Percentiles rank a stretch among this genome's conserved stretches.
Conservation (phyloP, 1,140 invertebrate species). For the Achatina immaculata region DNA sequence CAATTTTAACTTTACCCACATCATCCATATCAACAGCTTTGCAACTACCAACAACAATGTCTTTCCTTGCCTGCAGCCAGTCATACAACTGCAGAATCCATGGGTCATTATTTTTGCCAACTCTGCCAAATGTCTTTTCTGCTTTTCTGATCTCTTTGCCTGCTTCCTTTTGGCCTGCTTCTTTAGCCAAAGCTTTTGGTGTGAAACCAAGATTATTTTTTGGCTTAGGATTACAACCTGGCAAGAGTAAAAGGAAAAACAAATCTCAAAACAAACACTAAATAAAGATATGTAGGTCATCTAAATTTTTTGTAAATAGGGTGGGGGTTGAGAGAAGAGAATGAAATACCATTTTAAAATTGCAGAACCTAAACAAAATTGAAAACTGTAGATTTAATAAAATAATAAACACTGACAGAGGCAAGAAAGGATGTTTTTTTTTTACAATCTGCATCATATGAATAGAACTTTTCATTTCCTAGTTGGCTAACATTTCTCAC, state of each 20-base stretch:
- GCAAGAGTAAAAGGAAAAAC: constrained; percentile 10
- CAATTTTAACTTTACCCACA: constrained; percentile 58
- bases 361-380: no score
- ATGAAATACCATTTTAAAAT: no score
- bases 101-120: constrained; percentile 67
- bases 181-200: constrained; percentile 68
- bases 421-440: no score
- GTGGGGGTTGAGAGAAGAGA: no score
- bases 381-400: no score
- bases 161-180: constrained; percentile 68
- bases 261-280: neutral
- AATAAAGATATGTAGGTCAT: neutral
- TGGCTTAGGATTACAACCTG: constrained; percentile 71
- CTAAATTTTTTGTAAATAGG: no score
- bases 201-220: constrained; percentile 70
- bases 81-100: constrained; percentile 70
- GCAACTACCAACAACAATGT: constrained; percentile 61
- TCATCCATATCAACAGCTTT: constrained; percentile 64
- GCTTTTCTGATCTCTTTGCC: constrained; percentile 69
- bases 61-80: constrained; percentile 62
- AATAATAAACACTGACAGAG: no score
- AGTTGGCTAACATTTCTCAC: no score
- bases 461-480: no score
- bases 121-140: constrained; percentile 69
- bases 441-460: no score